These are phyloP conservation scores for Dipodomys spectabilis DNA, from an alignment of 2,113 vertebrate genomes.

Conservation along the genomic window DNA sequence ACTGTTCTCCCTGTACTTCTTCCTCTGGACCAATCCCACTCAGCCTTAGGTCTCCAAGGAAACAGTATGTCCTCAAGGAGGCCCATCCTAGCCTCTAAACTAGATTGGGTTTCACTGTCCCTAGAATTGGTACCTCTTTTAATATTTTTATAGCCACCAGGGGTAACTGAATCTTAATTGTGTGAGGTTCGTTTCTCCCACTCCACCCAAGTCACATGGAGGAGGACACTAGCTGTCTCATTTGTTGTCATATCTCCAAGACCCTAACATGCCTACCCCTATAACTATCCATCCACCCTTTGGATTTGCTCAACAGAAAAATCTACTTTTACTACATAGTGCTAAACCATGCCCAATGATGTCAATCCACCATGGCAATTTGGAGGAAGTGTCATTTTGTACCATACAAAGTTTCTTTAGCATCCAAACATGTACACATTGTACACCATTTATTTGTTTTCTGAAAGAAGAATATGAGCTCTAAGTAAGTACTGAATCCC, in stretches of 20 bases:
- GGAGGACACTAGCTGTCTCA: too few species aligned
- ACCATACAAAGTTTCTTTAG: slow-evolving; percentile 1
- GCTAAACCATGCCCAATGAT: not conserved
- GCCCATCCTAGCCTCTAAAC: not conserved
- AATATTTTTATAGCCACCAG: not conserved
- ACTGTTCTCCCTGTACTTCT: not conserved
- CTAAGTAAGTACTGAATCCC: not conserved
- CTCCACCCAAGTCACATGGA: not conserved
- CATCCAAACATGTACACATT: not conserved
- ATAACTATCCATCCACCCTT: not conserved
- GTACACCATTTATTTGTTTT: not conserved
- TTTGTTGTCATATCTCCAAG: not conserved
- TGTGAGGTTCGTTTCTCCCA: not conserved
- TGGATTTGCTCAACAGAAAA: not conserved
- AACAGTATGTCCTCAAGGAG: slow-evolving; percentile 4
- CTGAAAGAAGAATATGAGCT: not conserved
- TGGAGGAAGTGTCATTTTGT: not conserved
- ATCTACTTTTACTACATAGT: not conserved
- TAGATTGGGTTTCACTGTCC: not conserved
- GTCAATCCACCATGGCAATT: not conserved
- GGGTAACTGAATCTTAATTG: not conserved
- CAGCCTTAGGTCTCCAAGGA: not conserved
- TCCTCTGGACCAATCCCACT: not conserved
- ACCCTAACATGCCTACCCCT: not conserved
- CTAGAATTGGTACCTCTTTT: not conserved